A percentile compares a stretch with the other conserved stretches of the same genome.
These are phyloP conservation scores for Melanotus villosus DNA, from an alignment of 2,888 invertebrate genomes.

Conservation along the genomic window DNA sequence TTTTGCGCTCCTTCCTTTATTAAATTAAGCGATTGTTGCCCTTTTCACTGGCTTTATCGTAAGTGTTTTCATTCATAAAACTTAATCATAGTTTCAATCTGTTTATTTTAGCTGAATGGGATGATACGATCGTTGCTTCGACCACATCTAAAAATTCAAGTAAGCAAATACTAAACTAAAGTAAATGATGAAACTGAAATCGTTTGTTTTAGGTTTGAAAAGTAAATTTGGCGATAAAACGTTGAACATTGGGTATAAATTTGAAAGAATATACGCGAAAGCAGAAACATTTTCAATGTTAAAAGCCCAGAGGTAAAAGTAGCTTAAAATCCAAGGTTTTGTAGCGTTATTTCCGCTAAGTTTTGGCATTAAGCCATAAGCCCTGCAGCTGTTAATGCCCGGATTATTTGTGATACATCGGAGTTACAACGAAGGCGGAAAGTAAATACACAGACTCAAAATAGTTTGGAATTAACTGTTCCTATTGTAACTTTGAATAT, in stretches of 20 bases:
- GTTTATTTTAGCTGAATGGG: background rate
- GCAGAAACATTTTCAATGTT: conserved; percentile 31
- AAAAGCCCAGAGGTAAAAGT: too few species aligned
- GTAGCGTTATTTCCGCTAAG: too few species aligned
- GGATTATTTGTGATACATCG: too few species aligned
- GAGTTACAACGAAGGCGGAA: too few species aligned
- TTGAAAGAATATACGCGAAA: conserved; percentile 7
- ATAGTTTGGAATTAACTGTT: too few species aligned
- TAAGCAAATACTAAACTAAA: background rate
- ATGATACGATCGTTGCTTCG: background rate
- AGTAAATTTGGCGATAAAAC: conserved; percentile 45
- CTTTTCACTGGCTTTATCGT: conserved; percentile 50
- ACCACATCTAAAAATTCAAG: background rate
- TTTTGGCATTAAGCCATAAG: too few species aligned
- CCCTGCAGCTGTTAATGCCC: too few species aligned
- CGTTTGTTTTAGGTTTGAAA: conserved; percentile 31
- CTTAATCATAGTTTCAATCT: background rate
- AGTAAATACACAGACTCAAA: too few species aligned
- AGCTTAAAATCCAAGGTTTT: too few species aligned
- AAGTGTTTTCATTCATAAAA: conserved; percentile 29
- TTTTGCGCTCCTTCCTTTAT: conserved; percentile 52
- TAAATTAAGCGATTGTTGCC: conserved; percentile 46
- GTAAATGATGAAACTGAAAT: background rate
- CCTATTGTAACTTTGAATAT: too few species aligned
- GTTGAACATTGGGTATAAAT: conserved; percentile 43